Base-by-base conservation (phyloP, 1,140 invertebrate genomes). In the Achroia grisella region DNA sequence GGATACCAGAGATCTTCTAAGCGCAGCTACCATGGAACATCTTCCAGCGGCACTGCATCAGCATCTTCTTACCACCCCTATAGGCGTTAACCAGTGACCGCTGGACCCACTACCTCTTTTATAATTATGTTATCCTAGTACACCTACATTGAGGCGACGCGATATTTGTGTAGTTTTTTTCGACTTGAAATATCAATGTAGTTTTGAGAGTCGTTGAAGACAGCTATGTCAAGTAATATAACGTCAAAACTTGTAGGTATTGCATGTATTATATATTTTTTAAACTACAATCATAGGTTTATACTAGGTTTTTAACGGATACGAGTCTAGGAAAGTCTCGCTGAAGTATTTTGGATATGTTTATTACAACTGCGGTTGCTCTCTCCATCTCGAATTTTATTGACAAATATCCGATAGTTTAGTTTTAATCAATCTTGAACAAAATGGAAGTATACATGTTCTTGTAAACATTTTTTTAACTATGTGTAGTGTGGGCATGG, bases 61-160 rank as follows among this genome's bases (percentile, higher is more conserved):
- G 73, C 73, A 14, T 62, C 78, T 1, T 84, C 84, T 4, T 86
- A 83, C 62, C 84, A 85, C 54, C 84, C 84, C 39, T 86, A 86
- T 59, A 51, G 84, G 50, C 84, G 84, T 63, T 83, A 83, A 61
- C 37, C 60, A 66, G 37, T 73, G 45, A 56, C 29, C 36, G 9
- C 10, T 8, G 6, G 32, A n/a, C 11, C 39, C 10, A 1, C 6
- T 23, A 23, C 17, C 17, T 6, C 6, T 23, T 23, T 23, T 23
- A 23, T 23, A 23, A 23, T 8, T 17, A 12, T 35, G 42, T 14
- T 9, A 14, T 10, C 47, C 42, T 44, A 32, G 44, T 43, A 43
- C n/a, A n/a, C 33, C 9, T 23, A 23, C 17, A 23, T 23, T 23
- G 17, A 23, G 17, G 17, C 17, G 17, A 23, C 17, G 17, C 17